Percentiles rank a stretch among this genome's conserved stretches.
Conservation (phyloP, 2,797 vertebrate genomes). For the Tapirus indicus region DNA sequence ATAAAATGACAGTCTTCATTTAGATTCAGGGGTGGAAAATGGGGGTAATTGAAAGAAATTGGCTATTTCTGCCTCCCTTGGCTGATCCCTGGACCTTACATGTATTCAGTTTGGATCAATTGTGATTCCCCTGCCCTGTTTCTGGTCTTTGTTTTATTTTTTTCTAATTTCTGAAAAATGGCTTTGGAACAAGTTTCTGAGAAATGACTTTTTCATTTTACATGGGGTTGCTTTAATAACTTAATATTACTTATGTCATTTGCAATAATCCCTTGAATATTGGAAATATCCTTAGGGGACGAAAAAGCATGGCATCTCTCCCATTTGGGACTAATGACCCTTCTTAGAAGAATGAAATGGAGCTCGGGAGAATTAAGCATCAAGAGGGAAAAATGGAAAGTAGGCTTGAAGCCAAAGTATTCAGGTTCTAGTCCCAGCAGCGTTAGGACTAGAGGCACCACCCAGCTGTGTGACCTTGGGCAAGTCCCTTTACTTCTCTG, state of each 20-base stretch:
- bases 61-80: neutral
- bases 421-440: neutral
- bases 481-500: neutral
- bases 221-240: neutral
- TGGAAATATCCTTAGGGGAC: slow-evolving; percentile 1
- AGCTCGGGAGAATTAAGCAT: neutral
- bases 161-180: slow-evolving; percentile 56
- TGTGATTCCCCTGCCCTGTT: slow-evolving; percentile 10
- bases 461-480: neutral
- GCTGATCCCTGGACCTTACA: neutral
- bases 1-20: slow-evolving; percentile 50
- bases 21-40: slow-evolving; percentile 39
- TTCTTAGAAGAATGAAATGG: slow-evolving; percentile 20
- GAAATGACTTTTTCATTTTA: slow-evolving; percentile 52
- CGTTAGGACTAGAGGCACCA: neutral
- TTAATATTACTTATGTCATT: slow-evolving; percentile 40
- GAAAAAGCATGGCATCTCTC: neutral
- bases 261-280: neutral
- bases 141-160: neutral
- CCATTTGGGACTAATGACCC: neutral
- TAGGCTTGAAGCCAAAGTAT: neutral
- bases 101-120: neutral
- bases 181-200: slow-evolving; percentile 56
- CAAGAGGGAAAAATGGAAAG: neutral
- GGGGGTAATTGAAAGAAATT: neutral